phyloP scores from a whole-genome alignment of 2,888 invertebrate genomes.

The Drosophila robusta region DNA sequence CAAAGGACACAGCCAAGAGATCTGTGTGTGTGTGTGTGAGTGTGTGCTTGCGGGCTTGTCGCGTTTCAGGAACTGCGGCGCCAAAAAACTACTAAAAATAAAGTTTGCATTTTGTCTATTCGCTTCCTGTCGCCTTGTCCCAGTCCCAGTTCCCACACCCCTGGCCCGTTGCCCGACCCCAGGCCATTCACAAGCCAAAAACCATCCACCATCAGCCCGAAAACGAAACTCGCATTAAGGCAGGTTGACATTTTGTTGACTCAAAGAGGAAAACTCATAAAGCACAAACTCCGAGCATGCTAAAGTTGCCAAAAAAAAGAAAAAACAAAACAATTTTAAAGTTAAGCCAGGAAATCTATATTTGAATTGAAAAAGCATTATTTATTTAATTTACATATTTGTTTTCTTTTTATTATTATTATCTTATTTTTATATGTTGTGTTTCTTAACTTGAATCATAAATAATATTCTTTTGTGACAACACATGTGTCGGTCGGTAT shows the following conservation, averaged over 20 bases:
- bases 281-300: background rate
- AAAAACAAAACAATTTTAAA: background rate
- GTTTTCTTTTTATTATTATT: too few species aligned
- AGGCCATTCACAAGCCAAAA: slow-evolving; percentile 2
- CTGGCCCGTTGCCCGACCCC: background rate
- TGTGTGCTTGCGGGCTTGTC: slow-evolving; percentile 22
- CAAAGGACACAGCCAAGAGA: slow-evolving; percentile 20
- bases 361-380: background rate
- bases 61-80: slow-evolving; percentile 68
- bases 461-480: too few species aligned
- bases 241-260: slow-evolving; percentile 47
- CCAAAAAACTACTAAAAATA: slow-evolving; percentile 82
- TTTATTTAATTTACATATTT: too few species aligned
- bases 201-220: slow-evolving; percentile 39
- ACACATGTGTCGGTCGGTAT: too few species aligned
- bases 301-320: background rate
- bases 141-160: slow-evolving; percentile 12
- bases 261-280: slow-evolving; percentile 12
- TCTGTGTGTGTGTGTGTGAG: slow-evolving; percentile 26
- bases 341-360: background rate
- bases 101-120: slow-evolving; percentile 78
- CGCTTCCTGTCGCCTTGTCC: slow-evolving; percentile 74
- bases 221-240: slow-evolving; percentile 37
- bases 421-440: too few species aligned
- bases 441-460: too few species aligned